phyloP scores from a whole-genome alignment of 1,140 invertebrate species.

The Caenorhabditis remanei region DNA sequence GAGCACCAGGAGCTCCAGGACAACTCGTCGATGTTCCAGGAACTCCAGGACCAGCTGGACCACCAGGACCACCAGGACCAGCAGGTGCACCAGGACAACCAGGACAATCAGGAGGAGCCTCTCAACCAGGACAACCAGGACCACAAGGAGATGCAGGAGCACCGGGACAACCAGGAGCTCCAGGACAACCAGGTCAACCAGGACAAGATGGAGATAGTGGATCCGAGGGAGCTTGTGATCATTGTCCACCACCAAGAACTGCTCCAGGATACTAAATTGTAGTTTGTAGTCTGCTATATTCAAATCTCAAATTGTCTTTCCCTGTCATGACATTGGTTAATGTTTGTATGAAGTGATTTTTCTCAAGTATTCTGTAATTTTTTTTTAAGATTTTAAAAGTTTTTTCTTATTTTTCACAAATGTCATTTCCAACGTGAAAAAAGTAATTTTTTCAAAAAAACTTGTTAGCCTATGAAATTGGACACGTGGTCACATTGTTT shows the following conservation, averaged over 20 bases:
- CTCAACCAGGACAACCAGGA: conserved; percentile 17
- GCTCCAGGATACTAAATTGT: conserved; percentile 23
- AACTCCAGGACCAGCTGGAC: conserved; percentile 67
- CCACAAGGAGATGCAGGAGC: conserved; percentile 23
- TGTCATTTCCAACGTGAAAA: no score
- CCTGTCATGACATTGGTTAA: background rate
- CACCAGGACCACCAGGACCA: conserved; percentile 70
- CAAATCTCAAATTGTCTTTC: background rate
- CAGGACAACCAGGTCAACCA: background rate
- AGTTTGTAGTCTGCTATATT: background rate
- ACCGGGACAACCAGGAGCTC: conserved; percentile 17
- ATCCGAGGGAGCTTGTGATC: conserved; percentile 20
- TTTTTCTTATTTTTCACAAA: no score
- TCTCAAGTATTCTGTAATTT: no score
- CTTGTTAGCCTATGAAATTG: no score
- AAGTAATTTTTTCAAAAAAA: no score
- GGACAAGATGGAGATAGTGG: conserved; percentile 4
- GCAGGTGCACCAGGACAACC: conserved; percentile 66
- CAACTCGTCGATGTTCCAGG: conserved; percentile 71
- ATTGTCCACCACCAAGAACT: conserved; percentile 37
- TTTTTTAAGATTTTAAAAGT: no score
- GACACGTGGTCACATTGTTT: no score
- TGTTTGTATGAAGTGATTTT: conserved; percentile 9
- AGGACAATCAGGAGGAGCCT: background rate
- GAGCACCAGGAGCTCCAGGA: conserved; percentile 65